Evolutionary conservation across 2,888 invertebrate species (phyloP), one percentile per base, ranked within the genome.

Genomic region (Pseudeuparius sepicola): DNA sequence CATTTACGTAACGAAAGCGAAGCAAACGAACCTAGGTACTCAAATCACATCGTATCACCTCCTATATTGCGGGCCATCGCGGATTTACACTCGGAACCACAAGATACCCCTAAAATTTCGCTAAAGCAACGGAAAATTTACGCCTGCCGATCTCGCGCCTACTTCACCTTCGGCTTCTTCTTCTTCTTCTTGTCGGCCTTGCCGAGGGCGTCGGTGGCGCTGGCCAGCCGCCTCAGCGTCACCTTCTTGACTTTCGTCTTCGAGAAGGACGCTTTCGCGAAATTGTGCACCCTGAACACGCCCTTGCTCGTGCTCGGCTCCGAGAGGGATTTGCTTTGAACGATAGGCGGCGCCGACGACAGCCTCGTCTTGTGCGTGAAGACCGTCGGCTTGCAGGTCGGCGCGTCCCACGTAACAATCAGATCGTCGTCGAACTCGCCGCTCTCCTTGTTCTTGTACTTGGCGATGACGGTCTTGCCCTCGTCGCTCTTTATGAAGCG

Each of bases 391-490:
- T 50, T 50, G 12, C 47, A 45, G 2, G 47, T 44, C 3, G 47
- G 42, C 11, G 50, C 46, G 23, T 56, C 53, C 63, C 61, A 61
- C 2, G 58, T 49, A 4, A 59, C 58, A 13, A 60, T 53, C 35
- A 60, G 44, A 41, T 55, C 57, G 27, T 61, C 60, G 10, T 58
- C 55, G 29, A 43, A 48, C 9, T 43, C 45, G 11, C 44, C 41
- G 26, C 45, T 42, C 3, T 54, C 53, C 26, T 45, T 46, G 24
- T 41, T 41, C 12, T 52, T 51, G 32, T 59, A 60, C 36, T 59
- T 61, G 1, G 61, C 59, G 18, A 60, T 56, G 34, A 60, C 48
- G 16, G 54, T 54, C 43, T 60, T 61, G n/a, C 57, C 56, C 28
- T 55, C 55, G 26, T 43, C 48, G 36, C 50, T 53, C 44, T 60